Percentiles rank a stretch among this genome's conserved stretches.
Conservation (phyloP, 2,797 vertebrate genomes). For the Aphelocoma californica region DNA sequence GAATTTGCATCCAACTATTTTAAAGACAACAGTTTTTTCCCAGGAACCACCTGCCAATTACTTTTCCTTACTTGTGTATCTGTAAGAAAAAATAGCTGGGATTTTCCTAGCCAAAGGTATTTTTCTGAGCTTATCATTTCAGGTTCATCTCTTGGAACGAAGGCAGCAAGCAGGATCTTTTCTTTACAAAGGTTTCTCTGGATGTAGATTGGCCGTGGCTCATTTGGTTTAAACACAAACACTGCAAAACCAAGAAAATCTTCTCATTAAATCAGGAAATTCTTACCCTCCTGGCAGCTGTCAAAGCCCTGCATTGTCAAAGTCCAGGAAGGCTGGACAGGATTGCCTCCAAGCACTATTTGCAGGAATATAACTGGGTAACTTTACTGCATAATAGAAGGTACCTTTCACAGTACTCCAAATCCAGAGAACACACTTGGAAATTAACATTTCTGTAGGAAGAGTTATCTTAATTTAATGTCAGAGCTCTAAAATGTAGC, state of each 20-base stretch:
- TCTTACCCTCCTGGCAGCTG: neutral
- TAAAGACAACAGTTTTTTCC: neutral
- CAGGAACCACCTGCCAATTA: neutral
- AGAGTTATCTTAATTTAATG: neutral
- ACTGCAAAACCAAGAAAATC: conserved; percentile 75
- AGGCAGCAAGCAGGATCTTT: conserved; percentile 83
- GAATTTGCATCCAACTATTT: neutral
- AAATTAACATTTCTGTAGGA: neutral
- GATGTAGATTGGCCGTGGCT: conserved; percentile 88
- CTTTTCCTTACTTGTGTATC: conserved; percentile 73
- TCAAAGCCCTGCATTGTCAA: neutral
- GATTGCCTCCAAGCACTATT: neutral
- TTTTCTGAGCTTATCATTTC: conserved; percentile 80
- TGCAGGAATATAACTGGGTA: neutral
- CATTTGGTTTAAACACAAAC: conserved; percentile 91
- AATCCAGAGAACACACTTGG: neutral
- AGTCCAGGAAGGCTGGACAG: neutral
- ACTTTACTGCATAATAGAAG: neutral
- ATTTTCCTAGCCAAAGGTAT: conserved; percentile 89
- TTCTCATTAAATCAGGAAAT: neutral
- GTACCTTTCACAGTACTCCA: neutral
- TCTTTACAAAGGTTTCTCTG: conserved; percentile 85
- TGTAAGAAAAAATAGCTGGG: conserved; percentile 89
- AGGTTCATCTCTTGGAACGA: conserved; percentile 85
- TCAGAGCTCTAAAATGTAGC: neutral